phyloP scores from a whole-genome alignment of 1,140 invertebrate genomes.

The Prorops nasuta region DNA sequence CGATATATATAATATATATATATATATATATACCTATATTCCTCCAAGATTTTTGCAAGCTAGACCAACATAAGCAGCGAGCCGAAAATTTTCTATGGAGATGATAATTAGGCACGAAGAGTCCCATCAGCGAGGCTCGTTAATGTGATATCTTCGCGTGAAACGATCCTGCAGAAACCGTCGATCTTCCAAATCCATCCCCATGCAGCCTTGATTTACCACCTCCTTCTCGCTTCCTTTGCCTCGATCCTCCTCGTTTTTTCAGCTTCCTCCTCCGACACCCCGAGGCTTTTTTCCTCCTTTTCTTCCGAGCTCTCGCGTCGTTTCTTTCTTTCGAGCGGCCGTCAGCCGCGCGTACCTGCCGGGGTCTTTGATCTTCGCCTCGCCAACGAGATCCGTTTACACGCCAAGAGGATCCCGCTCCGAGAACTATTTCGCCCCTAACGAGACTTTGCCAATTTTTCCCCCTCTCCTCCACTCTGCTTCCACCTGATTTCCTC shows the following conservation, averaged over 20 bases:
- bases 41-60: too few species aligned
- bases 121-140: conserved; percentile 27
- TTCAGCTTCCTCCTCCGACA: conserved; percentile 10
- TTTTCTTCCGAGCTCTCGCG: not conserved
- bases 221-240: not conserved
- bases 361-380: conserved; percentile 32
- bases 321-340: not conserved
- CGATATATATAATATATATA: too few species aligned
- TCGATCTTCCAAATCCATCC: not conserved
- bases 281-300: not conserved
- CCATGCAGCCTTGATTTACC: too few species aligned
- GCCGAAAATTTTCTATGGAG: too few species aligned
- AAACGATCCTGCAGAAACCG: conserved; percentile 1
- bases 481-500: too few species aligned
- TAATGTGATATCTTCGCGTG: conserved; percentile 26
- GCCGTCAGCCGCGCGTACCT: conserved; percentile 10
- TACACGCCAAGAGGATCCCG: conserved; percentile 23
- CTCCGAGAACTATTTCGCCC: not conserved
- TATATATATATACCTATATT: too few species aligned
- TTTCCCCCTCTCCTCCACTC: too few species aligned
- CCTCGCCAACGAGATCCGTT: conserved; percentile 31
- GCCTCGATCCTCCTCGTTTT: conserved; percentile 8
- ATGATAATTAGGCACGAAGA: too few species aligned
- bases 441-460: too few species aligned
- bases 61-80: too few species aligned